Evolutionary conservation across 2,888 invertebrate genomes (phyloP).

Genomic region (Dynastes maya): DNA sequence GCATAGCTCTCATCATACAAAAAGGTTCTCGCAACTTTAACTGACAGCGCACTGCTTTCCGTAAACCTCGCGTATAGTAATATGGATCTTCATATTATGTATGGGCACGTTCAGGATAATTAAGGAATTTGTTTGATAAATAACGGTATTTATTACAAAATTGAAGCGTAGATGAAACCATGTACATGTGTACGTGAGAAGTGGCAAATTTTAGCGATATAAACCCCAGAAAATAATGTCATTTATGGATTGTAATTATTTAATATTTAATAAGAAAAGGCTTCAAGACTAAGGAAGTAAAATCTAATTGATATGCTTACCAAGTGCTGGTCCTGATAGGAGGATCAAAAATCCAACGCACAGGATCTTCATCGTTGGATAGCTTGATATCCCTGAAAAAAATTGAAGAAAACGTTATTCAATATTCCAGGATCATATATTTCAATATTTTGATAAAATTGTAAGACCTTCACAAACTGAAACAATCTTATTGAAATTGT

Average conservation of each 20-base stretch:
- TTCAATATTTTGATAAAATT: too few species aligned
- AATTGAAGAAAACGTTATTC: neutral
- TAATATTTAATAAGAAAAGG: neutral
- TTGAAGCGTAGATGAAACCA: conserved; percentile 7
- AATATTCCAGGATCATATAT: too few species aligned
- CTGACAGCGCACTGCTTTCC: neutral
- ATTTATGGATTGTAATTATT: too few species aligned
- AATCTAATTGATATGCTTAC: neutral
- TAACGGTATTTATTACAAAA: conserved; percentile 15
- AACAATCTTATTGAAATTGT: too few species aligned
- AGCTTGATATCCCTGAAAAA: conserved; percentile 2
- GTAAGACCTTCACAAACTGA: too few species aligned
- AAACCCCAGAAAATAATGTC: neutral
- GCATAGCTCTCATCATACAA: conserved; percentile 14
- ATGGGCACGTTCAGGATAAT: conserved; percentile 34
- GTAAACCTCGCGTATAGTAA: neutral
- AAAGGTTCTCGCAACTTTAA: conserved; percentile 8
- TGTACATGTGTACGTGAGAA: neutral
- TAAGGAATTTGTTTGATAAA: conserved; percentile 38
- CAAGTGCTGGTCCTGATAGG: neutral
- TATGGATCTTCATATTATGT: neutral
- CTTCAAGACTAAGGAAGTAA: too few species aligned
- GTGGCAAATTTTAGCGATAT: neutral
- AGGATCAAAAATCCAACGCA: neutral
- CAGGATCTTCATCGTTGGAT: conserved; percentile 11